Conservation (phyloP, 2,113 vertebrate genomes). For the Vulpes ferrilata region DNA sequence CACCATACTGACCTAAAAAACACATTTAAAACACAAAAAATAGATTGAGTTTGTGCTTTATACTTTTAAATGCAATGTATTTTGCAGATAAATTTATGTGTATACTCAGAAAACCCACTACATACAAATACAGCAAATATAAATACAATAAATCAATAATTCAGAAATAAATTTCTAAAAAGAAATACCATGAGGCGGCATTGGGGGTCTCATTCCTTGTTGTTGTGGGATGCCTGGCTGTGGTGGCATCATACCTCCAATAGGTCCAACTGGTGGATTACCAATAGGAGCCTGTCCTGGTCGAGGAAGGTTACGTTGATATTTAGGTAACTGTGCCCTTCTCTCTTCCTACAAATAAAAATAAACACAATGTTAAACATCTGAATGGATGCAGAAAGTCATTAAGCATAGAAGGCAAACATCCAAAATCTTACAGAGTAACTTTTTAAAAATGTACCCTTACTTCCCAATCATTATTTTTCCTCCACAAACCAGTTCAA, state of each 20-base stretch:
- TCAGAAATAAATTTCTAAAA: constrained; percentile 21
- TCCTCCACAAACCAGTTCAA: neutral
- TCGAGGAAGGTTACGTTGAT: constrained; percentile 95
- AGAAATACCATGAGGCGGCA: constrained; percentile 91
- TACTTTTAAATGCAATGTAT: constrained; percentile 4
- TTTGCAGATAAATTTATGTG: neutral
- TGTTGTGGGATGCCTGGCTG: constrained; percentile 94
- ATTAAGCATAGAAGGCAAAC: constrained; percentile 44
- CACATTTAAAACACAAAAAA: constrained; percentile 79
- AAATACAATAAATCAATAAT: neutral
- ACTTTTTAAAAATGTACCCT: neutral
- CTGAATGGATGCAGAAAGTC: neutral
- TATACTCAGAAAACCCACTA: constrained; percentile 49
- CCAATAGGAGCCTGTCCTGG: constrained; percentile 93
- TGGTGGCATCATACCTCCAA: constrained; percentile 95
- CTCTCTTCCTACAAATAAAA: constrained; percentile 93
- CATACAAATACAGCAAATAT: neutral
- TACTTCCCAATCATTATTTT: neutral
- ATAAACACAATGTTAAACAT: neutral
- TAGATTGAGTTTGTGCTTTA: constrained; percentile 21
- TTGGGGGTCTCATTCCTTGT: constrained; percentile 96
- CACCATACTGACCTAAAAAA: constrained; percentile 96
- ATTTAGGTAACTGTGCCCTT: constrained; percentile 96
- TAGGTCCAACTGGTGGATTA: constrained; percentile 93
- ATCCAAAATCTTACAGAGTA: neutral